Conservation (phyloP, 2,113 vertebrate species). For the Cyphomyrus plagiostoma region DNA sequence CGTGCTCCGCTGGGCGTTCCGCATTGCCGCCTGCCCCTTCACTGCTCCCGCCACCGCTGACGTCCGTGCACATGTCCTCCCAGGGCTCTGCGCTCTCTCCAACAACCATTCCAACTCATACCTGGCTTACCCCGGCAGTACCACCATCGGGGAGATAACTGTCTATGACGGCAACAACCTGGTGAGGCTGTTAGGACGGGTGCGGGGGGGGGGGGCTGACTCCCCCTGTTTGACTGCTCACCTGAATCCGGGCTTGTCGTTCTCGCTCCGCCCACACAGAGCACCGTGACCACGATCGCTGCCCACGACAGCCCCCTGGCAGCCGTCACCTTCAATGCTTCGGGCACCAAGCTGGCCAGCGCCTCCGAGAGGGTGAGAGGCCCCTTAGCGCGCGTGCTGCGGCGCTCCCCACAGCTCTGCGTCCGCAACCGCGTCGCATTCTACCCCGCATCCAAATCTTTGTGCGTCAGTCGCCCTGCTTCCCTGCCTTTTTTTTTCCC, state of each 20-base stretch:
- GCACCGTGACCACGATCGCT: slow-evolving; percentile 73
- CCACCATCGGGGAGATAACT: slow-evolving; percentile 79
- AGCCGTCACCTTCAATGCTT: slow-evolving; percentile 78
- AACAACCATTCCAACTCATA: slow-evolving; percentile 91
- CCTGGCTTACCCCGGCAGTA: slow-evolving; percentile 86
- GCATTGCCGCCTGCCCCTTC: neutral
- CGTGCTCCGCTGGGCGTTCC: neutral
- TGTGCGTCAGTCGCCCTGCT: neutral
- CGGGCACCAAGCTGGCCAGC: slow-evolving; percentile 79
- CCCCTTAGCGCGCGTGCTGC: neutral
- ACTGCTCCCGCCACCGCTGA: neutral
- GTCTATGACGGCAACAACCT: slow-evolving; percentile 87
- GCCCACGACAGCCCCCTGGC: slow-evolving; percentile 84
- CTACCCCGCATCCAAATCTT: neutral
- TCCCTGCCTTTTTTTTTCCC: neutral
- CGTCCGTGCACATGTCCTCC: slow-evolving; percentile 14
- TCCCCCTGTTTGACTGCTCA: neutral
- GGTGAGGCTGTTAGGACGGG: slow-evolving; percentile 58
- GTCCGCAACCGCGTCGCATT: neutral
- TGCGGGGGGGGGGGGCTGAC: too few species aligned
- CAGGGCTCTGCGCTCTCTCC: slow-evolving; percentile 88
- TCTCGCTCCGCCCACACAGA: slow-evolving; percentile 53
- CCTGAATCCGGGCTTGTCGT: neutral
- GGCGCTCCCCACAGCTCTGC: neutral
- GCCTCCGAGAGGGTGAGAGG: slow-evolving; percentile 81